Base-by-base conservation (phyloP, 2,113 vertebrate species). In the Heterochromis multidens region DNA sequence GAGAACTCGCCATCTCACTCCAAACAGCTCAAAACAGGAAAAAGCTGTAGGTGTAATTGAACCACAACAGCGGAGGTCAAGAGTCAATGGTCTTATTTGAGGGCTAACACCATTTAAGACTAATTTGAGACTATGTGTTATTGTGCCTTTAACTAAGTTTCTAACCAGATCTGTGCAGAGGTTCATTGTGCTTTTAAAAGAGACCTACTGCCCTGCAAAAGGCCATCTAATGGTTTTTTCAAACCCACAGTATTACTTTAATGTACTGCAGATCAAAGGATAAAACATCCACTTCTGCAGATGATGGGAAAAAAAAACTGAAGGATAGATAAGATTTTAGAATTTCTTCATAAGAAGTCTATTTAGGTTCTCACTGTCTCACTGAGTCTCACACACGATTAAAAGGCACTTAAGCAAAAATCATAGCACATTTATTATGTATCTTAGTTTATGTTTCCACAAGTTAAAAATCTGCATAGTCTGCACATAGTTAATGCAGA, bases 121-220 rank as follows among this genome's bases (percentile, higher is more conserved):
- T 95, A 94, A 95, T 95, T 93, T 93, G 89, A 93, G 93, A 93
- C 88, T 27, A 80, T 87, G 89, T 92, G 90, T 94, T 95, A 93
- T 93, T 92, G 93, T 93, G 92, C 83, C 91, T 93, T 92, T 92
- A 93, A 93, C 94, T 90, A 93, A 95, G 92, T 93, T 94, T 93
- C 91, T 92, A 88, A 93, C 89, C 93, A 89, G 92, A 94, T 93
- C 92, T 63, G 91, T 92, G 87, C 82, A 89, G 88, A 93, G 91
- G 93, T 94, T 91, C 92, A 89, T 83, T 90, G 90, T 86, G 94
- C 94, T 94, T 95, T 94, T 95, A 95, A 93, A 93, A 83, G 89
- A 85, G 94, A 95, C 92, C 93, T 83, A 87, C 83, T 90, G 94
- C 88, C 91, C 91, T 43, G 83, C 82, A 89, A 94, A 93, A 95